Conservation (phyloP, 2,113 vertebrate genomes). For the Argyrosomus japonicus region DNA sequence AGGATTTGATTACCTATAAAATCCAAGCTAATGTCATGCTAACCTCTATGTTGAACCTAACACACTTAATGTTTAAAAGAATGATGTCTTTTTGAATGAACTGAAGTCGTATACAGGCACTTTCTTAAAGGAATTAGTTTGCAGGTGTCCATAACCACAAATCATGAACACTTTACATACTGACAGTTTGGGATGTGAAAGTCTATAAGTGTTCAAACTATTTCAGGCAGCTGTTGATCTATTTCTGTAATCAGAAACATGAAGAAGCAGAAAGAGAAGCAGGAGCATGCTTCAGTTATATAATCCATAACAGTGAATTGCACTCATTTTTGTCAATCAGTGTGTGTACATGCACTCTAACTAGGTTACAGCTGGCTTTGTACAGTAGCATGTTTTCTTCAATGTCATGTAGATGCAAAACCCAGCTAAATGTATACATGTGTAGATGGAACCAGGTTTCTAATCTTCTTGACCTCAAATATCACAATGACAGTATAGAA, state of each 20-base stretch:
- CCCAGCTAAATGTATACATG: background rate
- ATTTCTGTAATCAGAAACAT: background rate
- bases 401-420: background rate
- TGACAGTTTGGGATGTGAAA: background rate
- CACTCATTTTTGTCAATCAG: background rate
- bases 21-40: background rate
- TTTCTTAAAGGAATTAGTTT: background rate
- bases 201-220: background rate
- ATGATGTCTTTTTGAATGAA: too few relatives aligned
- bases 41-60: background rate
- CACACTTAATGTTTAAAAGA: background rate
- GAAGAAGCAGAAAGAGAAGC: background rate
- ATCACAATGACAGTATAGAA: background rate
- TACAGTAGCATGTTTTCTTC: background rate
- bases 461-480: background rate
- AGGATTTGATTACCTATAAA: background rate
- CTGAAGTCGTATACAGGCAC: background rate
- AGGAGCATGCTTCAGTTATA: background rate
- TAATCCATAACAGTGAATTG: background rate
- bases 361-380: background rate
- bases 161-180: background rate
- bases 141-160: background rate
- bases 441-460: background rate
- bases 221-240: background rate
- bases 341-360: background rate